phyloP scores from a whole-genome alignment of 2,888 invertebrate species.

The Scaptomyza caliginosa region DNA sequence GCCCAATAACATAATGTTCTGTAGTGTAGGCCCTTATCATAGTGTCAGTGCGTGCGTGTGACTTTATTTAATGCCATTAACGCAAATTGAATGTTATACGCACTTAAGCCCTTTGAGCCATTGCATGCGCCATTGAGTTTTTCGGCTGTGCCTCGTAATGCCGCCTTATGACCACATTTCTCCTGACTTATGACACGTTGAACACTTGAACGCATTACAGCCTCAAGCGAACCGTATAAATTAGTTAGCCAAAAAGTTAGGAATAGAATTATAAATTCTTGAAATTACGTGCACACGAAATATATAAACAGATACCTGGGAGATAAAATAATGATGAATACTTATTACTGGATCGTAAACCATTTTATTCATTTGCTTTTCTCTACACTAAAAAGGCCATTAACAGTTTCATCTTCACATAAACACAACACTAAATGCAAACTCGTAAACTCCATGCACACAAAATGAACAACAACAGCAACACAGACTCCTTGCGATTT shows the following conservation, averaged over 20 bases:
- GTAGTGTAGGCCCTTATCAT: conserved; percentile 1
- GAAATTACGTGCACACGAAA: neutral
- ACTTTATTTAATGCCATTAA: conserved; percentile 77
- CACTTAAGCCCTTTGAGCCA: conserved; percentile 67
- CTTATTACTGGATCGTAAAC: neutral
- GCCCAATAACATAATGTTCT: conserved; percentile 37
- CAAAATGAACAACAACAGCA: neutral
- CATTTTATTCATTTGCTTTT: neutral
- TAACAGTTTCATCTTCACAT: conserved; percentile 22
- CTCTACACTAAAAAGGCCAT: neutral
- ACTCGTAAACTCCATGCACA: conserved; percentile 29
- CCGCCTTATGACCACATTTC: conserved; percentile 26
- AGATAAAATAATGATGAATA: too few relatives aligned
- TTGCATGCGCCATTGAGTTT: conserved; percentile 77
- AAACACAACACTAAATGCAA: conserved; percentile 22
- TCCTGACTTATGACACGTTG: conserved; percentile 31
- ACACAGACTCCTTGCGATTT: conserved; percentile 9
- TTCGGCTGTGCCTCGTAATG: conserved; percentile 28
- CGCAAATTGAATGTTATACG: conserved; percentile 77
- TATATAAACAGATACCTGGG: too few relatives aligned
- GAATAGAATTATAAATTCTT: conserved; percentile 10
- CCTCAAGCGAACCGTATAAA: conserved; percentile 15
- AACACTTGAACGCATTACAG: conserved; percentile 29
- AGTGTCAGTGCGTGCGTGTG: conserved; percentile 39
- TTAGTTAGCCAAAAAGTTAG: conserved; percentile 12